phyloP scores from a whole-genome alignment of 1,140 invertebrate genomes.

The Lysiphlebus fabarum region DNA sequence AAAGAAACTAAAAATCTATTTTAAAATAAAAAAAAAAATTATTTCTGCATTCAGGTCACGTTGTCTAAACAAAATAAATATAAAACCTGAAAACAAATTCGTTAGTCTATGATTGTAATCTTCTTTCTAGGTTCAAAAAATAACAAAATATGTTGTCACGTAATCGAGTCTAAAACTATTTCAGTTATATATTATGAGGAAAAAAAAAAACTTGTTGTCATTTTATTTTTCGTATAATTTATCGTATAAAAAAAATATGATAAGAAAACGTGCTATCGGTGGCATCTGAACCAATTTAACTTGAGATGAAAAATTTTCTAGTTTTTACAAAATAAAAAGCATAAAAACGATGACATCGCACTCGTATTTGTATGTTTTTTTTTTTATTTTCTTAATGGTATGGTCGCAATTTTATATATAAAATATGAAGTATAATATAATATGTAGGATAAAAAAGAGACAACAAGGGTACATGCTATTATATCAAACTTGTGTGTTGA shows the following conservation, averaged over 20 bases:
- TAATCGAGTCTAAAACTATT: constrained; percentile 19
- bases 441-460: background rate
- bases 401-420: too few relatives aligned
- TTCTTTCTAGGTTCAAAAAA: constrained; percentile 14
- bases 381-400: too few relatives aligned
- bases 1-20: background rate
- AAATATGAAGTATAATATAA: background rate
- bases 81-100: background rate
- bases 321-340: constrained; percentile 11
- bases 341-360: background rate
- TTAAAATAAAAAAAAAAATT: background rate
- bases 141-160: constrained; percentile 17
- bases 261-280: constrained; percentile 22
- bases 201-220: constrained; percentile 15
- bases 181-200: too few relatives aligned
- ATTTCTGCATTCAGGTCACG: constrained; percentile 20
- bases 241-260: background rate
- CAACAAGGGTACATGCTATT: background rate
- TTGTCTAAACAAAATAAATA: background rate
- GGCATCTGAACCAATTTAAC: constrained; percentile 26
- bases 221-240: constrained; percentile 3
- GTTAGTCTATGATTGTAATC: constrained; percentile 18
- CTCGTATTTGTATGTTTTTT: too few relatives aligned
- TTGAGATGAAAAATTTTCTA: constrained; percentile 23
- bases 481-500: too few relatives aligned